Base-by-base conservation (phyloP, 2,888 invertebrate genomes). In the Pycnomerus fuliginosus region DNA sequence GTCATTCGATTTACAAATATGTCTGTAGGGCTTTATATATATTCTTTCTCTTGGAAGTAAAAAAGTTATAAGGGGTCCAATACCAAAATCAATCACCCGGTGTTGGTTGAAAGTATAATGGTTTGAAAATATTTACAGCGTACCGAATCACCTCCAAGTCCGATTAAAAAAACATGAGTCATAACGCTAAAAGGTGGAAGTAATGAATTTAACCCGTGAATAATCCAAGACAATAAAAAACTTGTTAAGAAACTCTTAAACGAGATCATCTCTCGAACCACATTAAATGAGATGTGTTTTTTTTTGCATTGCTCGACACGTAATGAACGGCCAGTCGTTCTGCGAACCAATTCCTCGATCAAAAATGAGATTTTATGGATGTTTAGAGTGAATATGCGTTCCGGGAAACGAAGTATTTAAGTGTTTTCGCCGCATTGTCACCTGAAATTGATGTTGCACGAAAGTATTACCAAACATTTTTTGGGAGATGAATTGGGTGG, bases 351-450 rank as follows among this genome's bases (percentile, higher is more conserved):
- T 28, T 39, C 25, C 34, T 44, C 32, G 36, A 16, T 32, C 33
- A 41, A 41, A 46, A 37, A 41, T 16, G 41, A 46, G 32, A 46
- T 46, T 46, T 46, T 39, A 46, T 28, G 46, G 32, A 16, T 37
- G 37, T 46, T n/a, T 46, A 46, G 10, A 8, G 2, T 41, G 12
- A 35, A 45, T 45, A 40, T 38, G 40, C 28, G 27, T 45, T 45
- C 40, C 36, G 13, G 14, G 45, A 45, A 45, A 29, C 24, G n/a
- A 16, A 31, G 28, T 30, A 15, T 42, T 33, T 44, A 24, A 25
- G 20, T 16, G 34, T 39, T 44, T 44, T 24, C 12, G 16, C 11
- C 30, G 23, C 29, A 41, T 40, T 45, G 45, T 45, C 45, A 46
- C 29, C 30, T 20, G 16, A 32, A 37, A 44, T 44, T 38, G 32